A percentile compares a stretch with the other conserved stretches of the same genome.
Conservation (phyloP, 2,113 vertebrate genomes). For the Butorides virescens region DNA sequence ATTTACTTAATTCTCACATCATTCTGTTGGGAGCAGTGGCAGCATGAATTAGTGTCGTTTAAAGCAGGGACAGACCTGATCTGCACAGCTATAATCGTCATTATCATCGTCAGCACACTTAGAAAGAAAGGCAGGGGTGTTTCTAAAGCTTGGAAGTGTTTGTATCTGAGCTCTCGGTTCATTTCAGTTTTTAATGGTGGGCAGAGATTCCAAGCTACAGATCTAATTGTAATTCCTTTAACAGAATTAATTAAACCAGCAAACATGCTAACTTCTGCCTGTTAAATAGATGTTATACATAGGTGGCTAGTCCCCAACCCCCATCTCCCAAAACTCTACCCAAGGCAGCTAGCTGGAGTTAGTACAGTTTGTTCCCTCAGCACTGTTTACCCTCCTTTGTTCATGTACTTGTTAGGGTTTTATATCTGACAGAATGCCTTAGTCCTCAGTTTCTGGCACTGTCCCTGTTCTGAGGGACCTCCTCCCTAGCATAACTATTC, state of each 20-base stretch:
- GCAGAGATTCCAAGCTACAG: not conserved
- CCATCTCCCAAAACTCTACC: not conserved
- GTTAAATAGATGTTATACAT: not conserved
- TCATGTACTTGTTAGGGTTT: constrained; percentile 48
- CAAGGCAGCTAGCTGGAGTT: not conserved
- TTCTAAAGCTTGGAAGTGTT: not conserved
- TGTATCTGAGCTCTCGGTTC: not conserved
- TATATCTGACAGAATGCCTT: constrained; percentile 23
- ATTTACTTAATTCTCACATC: not conserved
- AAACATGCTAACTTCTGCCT: not conserved
- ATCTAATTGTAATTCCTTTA: not conserved
- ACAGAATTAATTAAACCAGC: not conserved
- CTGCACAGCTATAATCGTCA: not conserved
- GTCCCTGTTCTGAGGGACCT: not conserved
- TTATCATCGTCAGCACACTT: not conserved
- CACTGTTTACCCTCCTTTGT: constrained; percentile 36
- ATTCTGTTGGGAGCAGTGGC: not conserved
- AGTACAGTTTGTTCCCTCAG: constrained; percentile 38
- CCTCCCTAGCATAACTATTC: constrained; percentile 33
- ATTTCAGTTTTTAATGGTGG: not conserved
- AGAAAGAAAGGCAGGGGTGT: not conserved
- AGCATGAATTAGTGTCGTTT: not conserved
- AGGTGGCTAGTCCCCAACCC: not conserved
- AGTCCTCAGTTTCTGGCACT: constrained; percentile 25
- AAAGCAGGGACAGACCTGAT: not conserved